Base-by-base conservation (phyloP, 2,797 vertebrate species). In the Nannoperca australis region DNA sequence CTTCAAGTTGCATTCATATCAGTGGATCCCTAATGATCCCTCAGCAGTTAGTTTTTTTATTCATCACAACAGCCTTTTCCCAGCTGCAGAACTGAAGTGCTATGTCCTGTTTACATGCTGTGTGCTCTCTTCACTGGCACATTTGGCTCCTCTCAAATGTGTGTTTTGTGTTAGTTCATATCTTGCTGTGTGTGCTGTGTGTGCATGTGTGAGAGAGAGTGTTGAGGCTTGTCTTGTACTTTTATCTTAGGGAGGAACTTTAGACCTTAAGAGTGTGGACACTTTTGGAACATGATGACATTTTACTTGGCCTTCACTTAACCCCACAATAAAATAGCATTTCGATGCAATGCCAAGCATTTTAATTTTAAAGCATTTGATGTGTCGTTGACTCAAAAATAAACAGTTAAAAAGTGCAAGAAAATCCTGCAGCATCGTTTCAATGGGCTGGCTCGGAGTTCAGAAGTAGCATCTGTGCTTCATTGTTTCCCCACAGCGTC, bases 401-500 rank as follows among this genome's bases (percentile, higher is more conserved):
- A 15, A 51, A 24, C 7, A 64, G 44, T 49, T 55, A 1, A 30
- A 75, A 30, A 7, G 18, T 69, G 53, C 27, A 62, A 13, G 38
- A 14, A 70, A 50, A 18, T 50, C 18, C 20, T 49, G n/a, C 44
- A 63, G 32, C 1, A 44, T 15, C 4, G 20, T 63, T 66, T 55
- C 49, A 56, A 0, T 11, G 32, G 32, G 6, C 27, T 54, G 36
- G 9, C 2, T 64, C 47, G 30, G 62, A 44, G 15, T 5, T 75
- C 34, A 75, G 34, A 78, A 83, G 64, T 47, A 30, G 24, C 63
- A 38, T 61, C n/a, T 53, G 38, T 38, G 60, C 58, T 73, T 65
- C 45, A 34, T 30, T 75, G 10, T 59, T 62, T 61, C 27, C 20
- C 30, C 36, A 40, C 22, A 15, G 32, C 40, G 34, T 54, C 30